Evolutionary conservation across 2,797 vertebrate genomes (phyloP).

Genomic region (Poecile montanus): DNA sequence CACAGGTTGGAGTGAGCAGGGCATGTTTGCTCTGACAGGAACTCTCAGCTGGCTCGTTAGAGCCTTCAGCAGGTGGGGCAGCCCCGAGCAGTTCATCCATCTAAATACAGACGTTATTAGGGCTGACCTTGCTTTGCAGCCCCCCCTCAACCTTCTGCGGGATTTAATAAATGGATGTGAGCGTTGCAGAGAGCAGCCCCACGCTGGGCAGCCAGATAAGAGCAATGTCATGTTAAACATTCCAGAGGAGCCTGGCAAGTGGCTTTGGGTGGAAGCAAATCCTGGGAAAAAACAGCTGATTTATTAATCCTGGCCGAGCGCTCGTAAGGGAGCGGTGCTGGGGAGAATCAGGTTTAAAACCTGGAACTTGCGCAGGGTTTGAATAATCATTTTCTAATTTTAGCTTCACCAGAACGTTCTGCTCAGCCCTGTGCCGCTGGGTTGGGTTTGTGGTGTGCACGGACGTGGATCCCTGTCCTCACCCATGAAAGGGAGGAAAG

Average conservation of each 20-base stretch:
- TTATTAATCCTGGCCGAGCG: slow-evolving; percentile 41
- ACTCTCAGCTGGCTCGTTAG: slow-evolving; percentile 24
- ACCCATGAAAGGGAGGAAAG: not conserved
- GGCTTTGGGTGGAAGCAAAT: slow-evolving; percentile 38
- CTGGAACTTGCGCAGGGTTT: not conserved
- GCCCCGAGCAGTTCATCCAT: not conserved
- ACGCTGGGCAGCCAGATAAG: slow-evolving; percentile 57
- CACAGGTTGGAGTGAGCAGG: not conserved
- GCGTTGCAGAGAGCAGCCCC: slow-evolving; percentile 6
- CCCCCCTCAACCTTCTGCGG: not conserved
- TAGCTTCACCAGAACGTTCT: not conserved
- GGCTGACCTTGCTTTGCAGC: slow-evolving; percentile 38
- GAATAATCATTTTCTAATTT: slow-evolving; percentile 49
- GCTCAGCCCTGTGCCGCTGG: not conserved
- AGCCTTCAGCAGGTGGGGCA: slow-evolving; percentile 66
- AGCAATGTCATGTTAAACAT: slow-evolving; percentile 44
- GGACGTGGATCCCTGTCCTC: not conserved
- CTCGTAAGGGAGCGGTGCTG: not conserved
- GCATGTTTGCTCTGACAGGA: slow-evolving; percentile 27
- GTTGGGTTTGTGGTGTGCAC: accelerated
- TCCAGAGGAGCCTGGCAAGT: slow-evolving; percentile 51
- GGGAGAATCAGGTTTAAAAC: slow-evolving; percentile 32
- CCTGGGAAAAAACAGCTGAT: slow-evolving; percentile 35
- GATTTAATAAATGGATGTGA: slow-evolving; percentile 26
- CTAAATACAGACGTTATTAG: slow-evolving; percentile 30